phyloP scores from a whole-genome alignment of 2,888 invertebrate genomes.

The Diarsia dahlii region DNA sequence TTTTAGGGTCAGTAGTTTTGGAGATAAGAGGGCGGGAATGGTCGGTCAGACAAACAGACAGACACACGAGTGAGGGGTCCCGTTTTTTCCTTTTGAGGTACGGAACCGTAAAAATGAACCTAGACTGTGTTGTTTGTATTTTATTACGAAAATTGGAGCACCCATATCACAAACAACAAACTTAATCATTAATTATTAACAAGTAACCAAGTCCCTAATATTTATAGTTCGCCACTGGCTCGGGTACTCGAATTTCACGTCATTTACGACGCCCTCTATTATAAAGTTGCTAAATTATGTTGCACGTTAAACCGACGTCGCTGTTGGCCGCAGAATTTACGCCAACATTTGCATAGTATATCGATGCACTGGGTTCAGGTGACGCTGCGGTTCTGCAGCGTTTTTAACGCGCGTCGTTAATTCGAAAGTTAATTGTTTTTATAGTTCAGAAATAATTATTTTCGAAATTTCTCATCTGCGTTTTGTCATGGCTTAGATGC shows the following conservation, averaged over 20 bases:
- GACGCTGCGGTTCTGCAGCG: conserved; percentile 3
- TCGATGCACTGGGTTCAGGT: conserved; percentile 6
- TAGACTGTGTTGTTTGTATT: no score
- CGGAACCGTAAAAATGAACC: no score
- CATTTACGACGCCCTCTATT: conserved; percentile 37
- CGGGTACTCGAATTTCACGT: conserved; percentile 17
- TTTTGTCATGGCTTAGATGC: not conserved
- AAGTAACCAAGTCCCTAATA: conserved; percentile 29
- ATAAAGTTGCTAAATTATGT: conserved; percentile 59
- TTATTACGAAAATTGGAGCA: not conserved
- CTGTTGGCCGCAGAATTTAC: conserved; percentile 35
- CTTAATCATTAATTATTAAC: conserved; percentile 35
- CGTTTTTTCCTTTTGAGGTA: no score
- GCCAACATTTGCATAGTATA: conserved; percentile 50
- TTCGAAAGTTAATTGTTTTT: conserved; percentile 9
- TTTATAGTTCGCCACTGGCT: conserved; percentile 8
- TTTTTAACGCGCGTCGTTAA: conserved; percentile 29
- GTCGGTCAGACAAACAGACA: no score
- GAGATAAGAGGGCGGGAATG: no score
- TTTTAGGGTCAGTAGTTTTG: no score
- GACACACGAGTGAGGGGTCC: no score
- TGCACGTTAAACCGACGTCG: conserved; percentile 18
- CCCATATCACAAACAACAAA: not conserved
- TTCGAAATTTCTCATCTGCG: not conserved
- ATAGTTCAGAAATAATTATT: not conserved